Conservation (phyloP, 2,888 invertebrate species). For the Cryptocheilus praepositus region DNA sequence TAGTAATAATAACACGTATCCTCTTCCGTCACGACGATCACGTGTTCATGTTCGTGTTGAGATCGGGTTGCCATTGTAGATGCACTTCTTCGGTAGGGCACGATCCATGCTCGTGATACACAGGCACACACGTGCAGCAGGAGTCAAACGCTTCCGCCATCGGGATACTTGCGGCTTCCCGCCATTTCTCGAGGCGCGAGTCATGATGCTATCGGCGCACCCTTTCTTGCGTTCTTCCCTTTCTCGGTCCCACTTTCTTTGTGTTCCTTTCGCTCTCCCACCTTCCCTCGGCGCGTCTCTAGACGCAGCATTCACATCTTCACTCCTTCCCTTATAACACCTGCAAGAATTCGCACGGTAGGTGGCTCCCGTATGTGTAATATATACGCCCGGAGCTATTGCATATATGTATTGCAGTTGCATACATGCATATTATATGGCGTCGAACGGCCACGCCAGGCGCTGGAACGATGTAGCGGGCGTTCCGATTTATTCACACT, state of each 20-base stretch:
- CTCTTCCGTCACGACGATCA: constrained; percentile 24
- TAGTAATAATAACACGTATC: constrained; percentile 21
- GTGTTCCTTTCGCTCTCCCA: neutral
- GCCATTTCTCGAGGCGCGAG: constrained; percentile 45
- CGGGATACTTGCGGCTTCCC: constrained; percentile 31
- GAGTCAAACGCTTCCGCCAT: constrained; percentile 44
- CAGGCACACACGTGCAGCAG: constrained; percentile 29
- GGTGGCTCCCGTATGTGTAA: constrained; percentile 48
- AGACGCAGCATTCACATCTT: neutral
- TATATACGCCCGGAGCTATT: constrained; percentile 34
- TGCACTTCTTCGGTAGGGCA: constrained; percentile 4
- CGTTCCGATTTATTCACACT: constrained; percentile 28
- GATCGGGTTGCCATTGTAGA: constrained; percentile 32
- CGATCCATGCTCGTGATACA: constrained; percentile 39
- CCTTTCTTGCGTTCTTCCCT: constrained; percentile 1
- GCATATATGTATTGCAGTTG: constrained; percentile 53
- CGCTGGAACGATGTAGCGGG: constrained; percentile 14
- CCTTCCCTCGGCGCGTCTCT: constrained; percentile 6
- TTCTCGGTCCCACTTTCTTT: neutral
- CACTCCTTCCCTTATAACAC: constrained; percentile 42
- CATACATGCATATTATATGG: constrained; percentile 53
- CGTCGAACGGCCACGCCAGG: constrained; percentile 20
- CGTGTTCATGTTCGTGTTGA: constrained; percentile 26
- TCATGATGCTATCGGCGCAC: constrained; percentile 47
- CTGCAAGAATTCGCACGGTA: constrained; percentile 59